Conservation (phyloP, 1,140 invertebrate genomes). For the Dufourea novaeangliae region DNA sequence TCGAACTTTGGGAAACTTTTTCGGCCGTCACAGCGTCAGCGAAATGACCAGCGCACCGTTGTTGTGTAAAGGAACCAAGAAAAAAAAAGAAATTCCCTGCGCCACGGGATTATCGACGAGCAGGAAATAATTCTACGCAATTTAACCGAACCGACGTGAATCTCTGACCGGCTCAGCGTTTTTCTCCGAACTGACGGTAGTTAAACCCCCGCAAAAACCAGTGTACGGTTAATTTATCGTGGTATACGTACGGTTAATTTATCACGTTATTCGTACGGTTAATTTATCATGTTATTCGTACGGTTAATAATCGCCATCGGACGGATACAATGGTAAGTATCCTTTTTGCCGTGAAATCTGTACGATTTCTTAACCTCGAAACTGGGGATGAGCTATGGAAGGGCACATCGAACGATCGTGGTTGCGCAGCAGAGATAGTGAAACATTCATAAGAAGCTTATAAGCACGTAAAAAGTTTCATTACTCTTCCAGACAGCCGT, state of each 20-base stretch:
- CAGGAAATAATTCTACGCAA: background rate
- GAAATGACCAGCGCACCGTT: too few relatives aligned
- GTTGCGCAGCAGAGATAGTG: background rate
- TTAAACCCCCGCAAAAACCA: too few relatives aligned
- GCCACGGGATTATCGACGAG: background rate
- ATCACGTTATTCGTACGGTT: background rate
- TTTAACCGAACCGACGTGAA: background rate
- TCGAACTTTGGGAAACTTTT: too few relatives aligned
- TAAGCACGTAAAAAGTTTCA: slow-evolving; percentile 52
- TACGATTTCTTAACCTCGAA: too few relatives aligned
- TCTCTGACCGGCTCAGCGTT: background rate
- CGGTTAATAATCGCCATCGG: background rate
- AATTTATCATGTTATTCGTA: background rate
- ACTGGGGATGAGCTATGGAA: too few relatives aligned
- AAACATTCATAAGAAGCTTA: slow-evolving; percentile 52
- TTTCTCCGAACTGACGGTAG: background rate
- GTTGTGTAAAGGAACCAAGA: too few relatives aligned
- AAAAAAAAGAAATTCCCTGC: background rate
- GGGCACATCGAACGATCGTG: too few relatives aligned
- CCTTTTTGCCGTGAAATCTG: too few relatives aligned
- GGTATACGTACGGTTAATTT: background rate
- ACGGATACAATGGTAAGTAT: too few relatives aligned
- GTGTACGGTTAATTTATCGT: background rate
- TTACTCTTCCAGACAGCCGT: slow-evolving; percentile 25
- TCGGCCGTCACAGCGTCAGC: too few relatives aligned